These are phyloP conservation scores for Lathamus discolor DNA, from an alignment of 2,113 vertebrate genomes.

Conservation along the genomic window DNA sequence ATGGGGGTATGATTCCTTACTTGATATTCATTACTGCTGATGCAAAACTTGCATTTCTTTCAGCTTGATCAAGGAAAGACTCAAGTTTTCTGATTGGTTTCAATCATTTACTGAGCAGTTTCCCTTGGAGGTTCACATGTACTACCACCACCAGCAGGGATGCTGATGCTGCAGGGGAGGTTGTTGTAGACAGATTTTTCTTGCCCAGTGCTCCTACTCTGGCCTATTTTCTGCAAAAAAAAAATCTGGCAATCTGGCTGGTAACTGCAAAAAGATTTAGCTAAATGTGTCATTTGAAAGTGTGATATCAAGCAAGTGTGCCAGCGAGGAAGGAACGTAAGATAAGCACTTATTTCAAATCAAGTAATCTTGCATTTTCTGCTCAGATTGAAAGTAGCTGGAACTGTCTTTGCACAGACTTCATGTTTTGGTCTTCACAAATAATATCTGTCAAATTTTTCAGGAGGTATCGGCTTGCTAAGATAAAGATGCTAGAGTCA, in stretches of 20 bases:
- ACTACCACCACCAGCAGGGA: too few species aligned
- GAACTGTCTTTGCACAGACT: not conserved
- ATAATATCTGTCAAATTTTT: conserved; percentile 8
- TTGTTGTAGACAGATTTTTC: not conserved
- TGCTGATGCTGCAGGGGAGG: not conserved
- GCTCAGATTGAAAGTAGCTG: not conserved
- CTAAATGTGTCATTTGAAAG: not conserved
- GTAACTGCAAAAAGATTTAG: not conserved
- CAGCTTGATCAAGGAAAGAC: not conserved
- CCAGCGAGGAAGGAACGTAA: not conserved
- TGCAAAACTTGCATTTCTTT: not conserved
- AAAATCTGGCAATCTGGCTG: not conserved
- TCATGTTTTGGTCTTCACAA: not conserved
- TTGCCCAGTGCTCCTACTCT: not conserved
- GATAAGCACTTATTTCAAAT: conserved; percentile 32
- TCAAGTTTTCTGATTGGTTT: not conserved
- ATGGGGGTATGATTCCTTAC: fast-evolving
- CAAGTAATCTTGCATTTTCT: not conserved
- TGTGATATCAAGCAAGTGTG: not conserved
- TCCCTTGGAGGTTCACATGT: not conserved
- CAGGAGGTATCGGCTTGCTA: not conserved
- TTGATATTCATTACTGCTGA: not conserved
- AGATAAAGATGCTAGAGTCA: conserved; percentile 6
- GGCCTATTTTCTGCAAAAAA: not conserved
- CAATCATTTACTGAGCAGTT: not conserved